phyloP scores from a whole-genome alignment of 1,140 invertebrate genomes.

The Cyclina sinensis region DNA sequence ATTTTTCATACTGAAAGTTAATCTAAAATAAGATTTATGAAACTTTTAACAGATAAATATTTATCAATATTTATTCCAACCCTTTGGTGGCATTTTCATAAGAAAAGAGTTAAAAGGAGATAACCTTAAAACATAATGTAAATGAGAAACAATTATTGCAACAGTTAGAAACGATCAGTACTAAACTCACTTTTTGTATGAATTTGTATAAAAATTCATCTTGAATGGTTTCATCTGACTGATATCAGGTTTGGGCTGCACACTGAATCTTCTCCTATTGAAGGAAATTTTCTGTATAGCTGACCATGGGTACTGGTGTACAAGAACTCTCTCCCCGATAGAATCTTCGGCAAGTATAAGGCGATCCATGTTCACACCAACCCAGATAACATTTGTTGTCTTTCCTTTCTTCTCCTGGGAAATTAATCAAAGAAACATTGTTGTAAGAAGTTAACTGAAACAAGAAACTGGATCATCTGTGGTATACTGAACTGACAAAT shows the following conservation, averaged over 20 bases:
- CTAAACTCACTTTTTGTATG: constrained; percentile 85
- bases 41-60: too few relatives aligned
- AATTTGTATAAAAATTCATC: constrained; percentile 84
- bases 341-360: constrained; percentile 84
- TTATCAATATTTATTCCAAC: too few relatives aligned
- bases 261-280: constrained; percentile 86
- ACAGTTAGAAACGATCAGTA: too few relatives aligned
- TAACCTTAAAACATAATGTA: too few relatives aligned
- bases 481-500: too few relatives aligned
- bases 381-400: constrained; percentile 80
- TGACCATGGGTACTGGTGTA: constrained; percentile 85
- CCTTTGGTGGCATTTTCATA: too few relatives aligned
- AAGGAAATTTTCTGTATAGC: constrained; percentile 87
- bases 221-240: constrained; percentile 80
- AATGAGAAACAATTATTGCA: too few relatives aligned
- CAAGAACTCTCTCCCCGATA: constrained; percentile 75
- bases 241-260: constrained; percentile 81
- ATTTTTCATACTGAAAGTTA: too few relatives aligned
- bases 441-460: too few relatives aligned
- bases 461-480: too few relatives aligned
- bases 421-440: background rate
- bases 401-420: constrained; percentile 83
- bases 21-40: too few relatives aligned
- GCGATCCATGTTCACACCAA: constrained; percentile 85
- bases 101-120: too few relatives aligned